Evolutionary conservation across 2,797 vertebrate species (phyloP).

Genomic region (Tarsius wallacei): DNA sequence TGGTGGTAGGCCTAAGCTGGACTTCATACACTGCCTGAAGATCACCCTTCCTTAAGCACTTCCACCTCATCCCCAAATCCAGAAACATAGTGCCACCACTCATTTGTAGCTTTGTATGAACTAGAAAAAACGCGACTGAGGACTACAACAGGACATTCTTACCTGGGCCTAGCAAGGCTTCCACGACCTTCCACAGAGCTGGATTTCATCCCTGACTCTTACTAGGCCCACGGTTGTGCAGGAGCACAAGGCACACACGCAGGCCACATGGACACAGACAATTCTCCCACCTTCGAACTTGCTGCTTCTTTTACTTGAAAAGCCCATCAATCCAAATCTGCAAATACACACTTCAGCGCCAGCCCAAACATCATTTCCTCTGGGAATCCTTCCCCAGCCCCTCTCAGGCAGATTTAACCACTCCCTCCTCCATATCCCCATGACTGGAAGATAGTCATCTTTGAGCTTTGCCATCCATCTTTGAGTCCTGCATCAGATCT

Average conservation of each 20-base stretch:
- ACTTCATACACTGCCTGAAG: background rate
- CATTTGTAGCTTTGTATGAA: background rate
- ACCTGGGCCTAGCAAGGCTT: background rate
- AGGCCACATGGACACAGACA: background rate
- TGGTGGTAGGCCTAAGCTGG: background rate
- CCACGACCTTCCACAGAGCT: background rate
- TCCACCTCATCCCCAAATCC: background rate
- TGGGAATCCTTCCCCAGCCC: rapidly evolving
- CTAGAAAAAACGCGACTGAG: background rate
- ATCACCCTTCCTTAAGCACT: background rate
- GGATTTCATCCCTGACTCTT: background rate
- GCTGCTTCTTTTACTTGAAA: background rate
- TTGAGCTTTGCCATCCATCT: background rate
- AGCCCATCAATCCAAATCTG: background rate
- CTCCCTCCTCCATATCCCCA: background rate
- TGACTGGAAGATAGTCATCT: background rate
- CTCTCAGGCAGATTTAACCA: background rate
- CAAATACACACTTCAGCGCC: background rate
- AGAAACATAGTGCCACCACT: background rate
- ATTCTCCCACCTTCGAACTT: background rate
- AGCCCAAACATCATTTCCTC: background rate
- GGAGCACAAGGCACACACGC: rapidly evolving
- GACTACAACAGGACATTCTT: background rate
- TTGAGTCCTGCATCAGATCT: too few species aligned
- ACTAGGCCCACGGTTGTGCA: rapidly evolving